Conservation (phyloP, 2,113 vertebrate genomes). For the Aegotheles bennettii region DNA sequence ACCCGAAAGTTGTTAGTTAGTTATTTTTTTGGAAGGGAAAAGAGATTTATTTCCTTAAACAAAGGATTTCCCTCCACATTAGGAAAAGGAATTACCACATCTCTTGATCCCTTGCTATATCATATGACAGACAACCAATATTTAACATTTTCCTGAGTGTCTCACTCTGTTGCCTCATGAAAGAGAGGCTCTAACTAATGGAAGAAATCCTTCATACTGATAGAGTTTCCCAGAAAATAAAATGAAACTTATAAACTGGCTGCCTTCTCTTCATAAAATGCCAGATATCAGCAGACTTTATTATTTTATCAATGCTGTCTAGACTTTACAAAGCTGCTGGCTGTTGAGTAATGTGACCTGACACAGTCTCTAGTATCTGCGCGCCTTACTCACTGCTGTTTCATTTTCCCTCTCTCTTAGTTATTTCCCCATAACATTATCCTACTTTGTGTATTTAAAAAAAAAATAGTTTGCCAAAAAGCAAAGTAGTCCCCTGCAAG, state of each 20-base stretch:
- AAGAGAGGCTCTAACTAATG: not conserved
- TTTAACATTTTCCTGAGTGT: not conserved
- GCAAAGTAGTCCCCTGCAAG: not conserved
- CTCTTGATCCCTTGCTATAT: not conserved
- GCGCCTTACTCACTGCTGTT: not conserved
- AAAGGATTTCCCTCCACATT: not conserved
- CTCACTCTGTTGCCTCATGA: not conserved
- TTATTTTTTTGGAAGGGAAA: not conserved
- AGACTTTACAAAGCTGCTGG: not conserved
- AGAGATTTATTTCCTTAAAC: not conserved
- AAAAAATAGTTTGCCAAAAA: not conserved
- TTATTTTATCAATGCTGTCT: not conserved
- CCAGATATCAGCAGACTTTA: not conserved
- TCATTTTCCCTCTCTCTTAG: not conserved
- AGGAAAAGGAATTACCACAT: not conserved
- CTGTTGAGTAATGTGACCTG: not conserved
- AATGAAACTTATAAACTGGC: not conserved
- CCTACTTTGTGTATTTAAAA: not conserved
- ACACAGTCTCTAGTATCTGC: not conserved
- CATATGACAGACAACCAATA: not conserved
- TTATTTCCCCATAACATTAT: not conserved
- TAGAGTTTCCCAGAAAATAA: conserved; percentile 32
- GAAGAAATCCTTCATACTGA: conserved; percentile 31
- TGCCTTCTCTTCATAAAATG: conserved; percentile 1
- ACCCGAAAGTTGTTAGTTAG: not conserved